Conservation (phyloP, 2,888 invertebrate species). For the Troides helena region DNA sequence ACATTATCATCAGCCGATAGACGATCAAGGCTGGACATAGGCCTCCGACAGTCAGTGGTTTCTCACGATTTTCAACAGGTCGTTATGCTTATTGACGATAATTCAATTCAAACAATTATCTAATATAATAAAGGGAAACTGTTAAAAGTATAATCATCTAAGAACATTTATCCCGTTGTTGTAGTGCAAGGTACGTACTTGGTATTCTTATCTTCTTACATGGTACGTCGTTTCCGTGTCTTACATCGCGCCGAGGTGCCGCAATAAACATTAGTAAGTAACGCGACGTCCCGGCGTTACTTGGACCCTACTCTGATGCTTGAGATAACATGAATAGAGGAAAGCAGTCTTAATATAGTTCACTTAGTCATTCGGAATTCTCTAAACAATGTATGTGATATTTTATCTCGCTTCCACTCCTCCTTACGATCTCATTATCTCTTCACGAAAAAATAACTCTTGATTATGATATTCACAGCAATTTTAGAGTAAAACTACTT, state of each 20-base stretch:
- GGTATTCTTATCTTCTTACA: slow-evolving; percentile 26
- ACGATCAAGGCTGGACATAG: no score
- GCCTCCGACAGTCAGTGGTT: no score
- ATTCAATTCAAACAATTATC: no score
- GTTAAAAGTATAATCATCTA: background rate
- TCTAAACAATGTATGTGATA: background rate
- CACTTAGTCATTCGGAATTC: background rate
- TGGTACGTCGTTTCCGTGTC: slow-evolving; percentile 17
- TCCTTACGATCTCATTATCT: no score
- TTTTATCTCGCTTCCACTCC: no score
- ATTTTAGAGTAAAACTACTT: no score
- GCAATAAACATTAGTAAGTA: slow-evolving; percentile 29
- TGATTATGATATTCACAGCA: no score
- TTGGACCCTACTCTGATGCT: slow-evolving; percentile 21
- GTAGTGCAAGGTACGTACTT: background rate
- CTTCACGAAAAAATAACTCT: no score
- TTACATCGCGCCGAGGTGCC: slow-evolving; percentile 16
- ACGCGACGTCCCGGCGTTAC: slow-evolving; percentile 28
- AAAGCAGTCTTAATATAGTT: background rate
- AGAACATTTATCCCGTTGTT: background rate
- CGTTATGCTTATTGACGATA: no score
- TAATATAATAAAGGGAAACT: no score
- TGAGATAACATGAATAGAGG: slow-evolving; percentile 25
- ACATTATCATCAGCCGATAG: no score
- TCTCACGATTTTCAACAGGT: no score